Evolutionary conservation across 2,797 vertebrate genomes (phyloP), one percentile per base, ranked within the genome.

Genomic region (Coranthus polyacanthus): DNA sequence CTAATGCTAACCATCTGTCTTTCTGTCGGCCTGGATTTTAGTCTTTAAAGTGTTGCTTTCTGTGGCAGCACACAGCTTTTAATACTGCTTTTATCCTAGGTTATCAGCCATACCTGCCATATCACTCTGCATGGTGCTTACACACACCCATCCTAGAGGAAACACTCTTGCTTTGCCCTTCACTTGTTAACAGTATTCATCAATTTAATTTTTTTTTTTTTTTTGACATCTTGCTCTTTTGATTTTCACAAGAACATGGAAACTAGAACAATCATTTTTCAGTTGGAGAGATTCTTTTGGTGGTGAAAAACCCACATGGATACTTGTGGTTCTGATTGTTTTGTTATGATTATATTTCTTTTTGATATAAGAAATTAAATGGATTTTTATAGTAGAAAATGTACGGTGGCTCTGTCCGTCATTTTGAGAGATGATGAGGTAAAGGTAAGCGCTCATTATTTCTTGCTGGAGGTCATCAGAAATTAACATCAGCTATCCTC

Each of bases 301-400:
- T 91, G 88, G 81, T 75, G 29, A 78, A 88, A 82, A 86, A 88
- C 79, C 91, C 74, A 92, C 92, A 80, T 86, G 86, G 83, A 88
- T 90, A 81, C 89, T 89, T 93, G 91, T 94, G 90, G 88, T 74
- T 87, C 80, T 92, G 86, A 90, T 91, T 83, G 85, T 89, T 93
- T 89, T 88, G 79, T 83, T 92, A 89, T 92, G 84, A 85, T 92
- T 91, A 62, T 58, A 70, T 89, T 87, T 92, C 72, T 84, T 92
- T 92, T 92, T 91, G 77, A 91, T 90, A 92, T 93, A 92, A 93
- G 86, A 93, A 93, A 93, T 94, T 94, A 92, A 94, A 93, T 91
- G 91, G 94, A 94, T 95, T 95, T 96, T 96, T 96, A 92, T 94
- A 95, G 94, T 95, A 93, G 85, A 94, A n/a, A 89, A 89, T 89